Base-by-base conservation (phyloP, 1,140 invertebrate genomes). In the Hirudo medicinalis region DNA sequence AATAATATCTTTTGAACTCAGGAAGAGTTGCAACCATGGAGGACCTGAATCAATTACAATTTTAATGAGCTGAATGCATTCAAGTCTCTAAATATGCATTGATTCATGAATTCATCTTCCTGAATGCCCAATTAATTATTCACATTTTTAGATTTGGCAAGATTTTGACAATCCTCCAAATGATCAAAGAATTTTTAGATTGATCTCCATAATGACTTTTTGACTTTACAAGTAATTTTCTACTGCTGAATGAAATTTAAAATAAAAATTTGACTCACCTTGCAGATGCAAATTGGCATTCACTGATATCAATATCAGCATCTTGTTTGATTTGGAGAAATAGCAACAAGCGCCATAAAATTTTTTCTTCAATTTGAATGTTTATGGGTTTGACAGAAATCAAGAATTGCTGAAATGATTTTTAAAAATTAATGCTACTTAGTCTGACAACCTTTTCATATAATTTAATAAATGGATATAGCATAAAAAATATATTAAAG, bases 301-400 rank as follows among this genome's bases (percentile, higher is more conserved):
- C 89, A 77, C 90, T 88, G 25, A 84, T 74, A 79, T 87, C 85
- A 22, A 80, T 74, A 69, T 83, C 83, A 20, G 76, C 73, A 27
- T 82, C 78, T 17, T 77, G 73, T 70, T 76, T 78, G 74, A 75
- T 75, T 6, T 86, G 86, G 75, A 86, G 82, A 79, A 89, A 91
- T 73, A 87, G 86, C 76, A 88, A 86, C 76, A 96, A 77, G 81
- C 94, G 92, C 75, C 96, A 86, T 49, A 97, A 86, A 54, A 98
- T 82, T 75, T 86, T 85, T 80, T 94, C 93, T 79, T 96, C 94
- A 2, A 98, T 79, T 75, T 90, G 88, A 4, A 97, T 80, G 29
- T 88, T 90, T 55, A 94, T 83, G 60, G 91, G 91, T 71, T 91
- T 90, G 40, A 94, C 81, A 69, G 87, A 87, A 13, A 96, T 83